phyloP scores from a whole-genome alignment of 2,888 invertebrate species.

The Andrena camellia region DNA sequence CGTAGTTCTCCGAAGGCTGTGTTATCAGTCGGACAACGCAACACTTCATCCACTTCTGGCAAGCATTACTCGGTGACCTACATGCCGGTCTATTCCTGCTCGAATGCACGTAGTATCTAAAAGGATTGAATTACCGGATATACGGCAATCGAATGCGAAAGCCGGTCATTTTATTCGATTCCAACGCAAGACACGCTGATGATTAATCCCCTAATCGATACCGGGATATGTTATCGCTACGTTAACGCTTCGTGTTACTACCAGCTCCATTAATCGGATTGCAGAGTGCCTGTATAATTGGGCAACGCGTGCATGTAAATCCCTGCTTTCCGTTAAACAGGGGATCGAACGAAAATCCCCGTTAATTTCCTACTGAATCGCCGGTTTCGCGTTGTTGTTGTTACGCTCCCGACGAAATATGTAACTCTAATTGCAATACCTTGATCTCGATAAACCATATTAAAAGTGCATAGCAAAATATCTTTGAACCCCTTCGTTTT shows the following conservation, averaged over 20 bases:
- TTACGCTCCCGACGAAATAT: background rate
- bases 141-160: constrained; percentile 28
- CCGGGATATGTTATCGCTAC: background rate
- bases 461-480: background rate
- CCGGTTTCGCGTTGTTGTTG: background rate
- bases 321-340: background rate
- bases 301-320: background rate
- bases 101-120: background rate
- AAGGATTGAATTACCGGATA: constrained; percentile 22
- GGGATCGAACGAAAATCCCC: background rate
- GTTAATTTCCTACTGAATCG: background rate
- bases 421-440: background rate
- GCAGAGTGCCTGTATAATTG: background rate
- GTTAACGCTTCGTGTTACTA: constrained; percentile 17
- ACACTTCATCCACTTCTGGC: background rate
- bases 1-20: background rate
- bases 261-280: constrained; percentile 11
- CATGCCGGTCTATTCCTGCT: constrained; percentile 24
- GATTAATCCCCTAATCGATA: constrained; percentile 12
- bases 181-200: constrained; percentile 1
- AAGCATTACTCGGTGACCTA: constrained; percentile 34
- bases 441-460: background rate
- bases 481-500: background rate
- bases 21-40: background rate
- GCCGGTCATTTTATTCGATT: constrained; percentile 30